These are phyloP conservation scores for Dendropsophus ebraccatus DNA, from an alignment of 2,113 vertebrate genomes.

Conservation along the genomic window DNA sequence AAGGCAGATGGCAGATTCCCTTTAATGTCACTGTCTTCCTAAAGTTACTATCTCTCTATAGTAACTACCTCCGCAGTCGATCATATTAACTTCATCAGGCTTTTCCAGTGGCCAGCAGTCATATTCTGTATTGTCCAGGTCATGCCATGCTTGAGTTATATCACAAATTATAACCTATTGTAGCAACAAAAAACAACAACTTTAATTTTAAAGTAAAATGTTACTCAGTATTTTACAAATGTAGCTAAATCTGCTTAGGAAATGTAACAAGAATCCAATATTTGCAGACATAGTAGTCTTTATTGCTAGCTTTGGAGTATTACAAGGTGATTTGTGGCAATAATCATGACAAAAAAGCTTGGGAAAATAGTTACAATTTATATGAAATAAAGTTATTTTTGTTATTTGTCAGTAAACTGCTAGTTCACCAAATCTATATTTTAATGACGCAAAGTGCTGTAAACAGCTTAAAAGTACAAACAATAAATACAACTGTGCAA, in stretches of 20 bases:
- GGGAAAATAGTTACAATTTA: not conserved
- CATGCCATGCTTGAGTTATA: constrained; percentile 74
- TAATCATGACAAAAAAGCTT: not conserved
- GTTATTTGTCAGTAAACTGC: not conserved
- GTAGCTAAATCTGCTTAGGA: not conserved
- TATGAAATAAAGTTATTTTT: not conserved
- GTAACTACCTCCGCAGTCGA: constrained; percentile 80
- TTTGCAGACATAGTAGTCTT: constrained; percentile 5
- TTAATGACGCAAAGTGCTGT: no score
- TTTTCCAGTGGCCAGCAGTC: constrained; percentile 84
- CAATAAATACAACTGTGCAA: not conserved
- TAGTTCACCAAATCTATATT: not conserved
- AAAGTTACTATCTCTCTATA: not conserved
- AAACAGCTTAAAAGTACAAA: not conserved
- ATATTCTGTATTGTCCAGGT: constrained; percentile 84
- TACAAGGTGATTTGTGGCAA: not conserved
- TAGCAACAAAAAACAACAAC: not conserved
- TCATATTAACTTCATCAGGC: constrained; percentile 81
- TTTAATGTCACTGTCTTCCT: not conserved
- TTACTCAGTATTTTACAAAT: not conserved
- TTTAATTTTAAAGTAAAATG: not conserved
- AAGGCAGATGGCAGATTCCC: no score
- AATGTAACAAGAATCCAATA: constrained; percentile 1
- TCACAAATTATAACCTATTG: constrained; percentile 61
- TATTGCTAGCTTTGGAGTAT: not conserved